Evolutionary conservation across 2,888 invertebrate genomes (phyloP).

Genomic region (Melanchra persicariae): DNA sequence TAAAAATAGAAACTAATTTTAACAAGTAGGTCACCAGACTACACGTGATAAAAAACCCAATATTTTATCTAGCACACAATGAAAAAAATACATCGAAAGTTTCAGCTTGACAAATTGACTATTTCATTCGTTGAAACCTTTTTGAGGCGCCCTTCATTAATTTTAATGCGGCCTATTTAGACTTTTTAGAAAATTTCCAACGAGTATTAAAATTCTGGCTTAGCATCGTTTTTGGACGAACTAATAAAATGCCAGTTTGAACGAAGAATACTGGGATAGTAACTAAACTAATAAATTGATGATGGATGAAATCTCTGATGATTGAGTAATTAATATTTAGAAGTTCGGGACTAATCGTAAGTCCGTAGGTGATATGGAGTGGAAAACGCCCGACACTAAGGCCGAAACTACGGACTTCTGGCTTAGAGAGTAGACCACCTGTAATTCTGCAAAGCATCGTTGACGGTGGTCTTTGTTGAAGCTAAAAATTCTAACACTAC

Average conservation of each 20-base stretch:
- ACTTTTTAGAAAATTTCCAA: slow-evolving; percentile 25
- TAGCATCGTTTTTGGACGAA: slow-evolving; percentile 11
- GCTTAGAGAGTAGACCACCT: too few relatives aligned
- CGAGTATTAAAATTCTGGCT: slow-evolving; percentile 23
- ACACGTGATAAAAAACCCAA: background rate
- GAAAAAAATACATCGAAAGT: slow-evolving; percentile 1
- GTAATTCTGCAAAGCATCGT: background rate
- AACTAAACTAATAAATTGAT: slow-evolving; percentile 21
- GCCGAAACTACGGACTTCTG: too few relatives aligned
- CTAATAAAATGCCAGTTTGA: background rate
- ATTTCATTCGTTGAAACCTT: slow-evolving; percentile 35
- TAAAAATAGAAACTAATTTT: slow-evolving; percentile 3
- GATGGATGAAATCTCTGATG: slow-evolving; percentile 4
- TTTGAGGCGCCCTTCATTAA: slow-evolving; percentile 51
- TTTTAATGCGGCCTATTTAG: slow-evolving; percentile 54
- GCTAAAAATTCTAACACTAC: too few relatives aligned
- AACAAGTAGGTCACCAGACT: background rate
- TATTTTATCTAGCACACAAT: background rate
- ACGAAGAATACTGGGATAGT: slow-evolving; percentile 20
- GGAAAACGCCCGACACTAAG: too few relatives aligned
- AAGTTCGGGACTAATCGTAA: too few relatives aligned
- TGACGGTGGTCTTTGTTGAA: background rate
- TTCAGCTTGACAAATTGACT: slow-evolving; percentile 51
- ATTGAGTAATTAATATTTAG: slow-evolving; percentile 21
- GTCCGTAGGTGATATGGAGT: too few relatives aligned